Conservation (phyloP, 1,140 invertebrate species). For the Nilaparvata lugens region DNA sequence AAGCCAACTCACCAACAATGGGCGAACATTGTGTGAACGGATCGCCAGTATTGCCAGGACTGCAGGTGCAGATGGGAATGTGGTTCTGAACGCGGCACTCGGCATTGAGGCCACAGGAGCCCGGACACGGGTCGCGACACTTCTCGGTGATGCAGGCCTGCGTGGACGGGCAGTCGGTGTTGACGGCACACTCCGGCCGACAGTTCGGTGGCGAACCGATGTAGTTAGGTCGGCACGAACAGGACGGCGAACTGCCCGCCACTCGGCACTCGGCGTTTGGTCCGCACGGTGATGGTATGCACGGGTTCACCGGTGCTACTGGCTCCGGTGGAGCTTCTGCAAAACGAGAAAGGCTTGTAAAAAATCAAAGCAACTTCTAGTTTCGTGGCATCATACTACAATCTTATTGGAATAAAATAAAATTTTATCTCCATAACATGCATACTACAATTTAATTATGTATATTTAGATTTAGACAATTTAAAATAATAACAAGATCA, state of each 20-base stretch:
- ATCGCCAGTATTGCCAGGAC: slow-evolving; percentile 50
- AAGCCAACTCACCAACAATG: slow-evolving; percentile 25
- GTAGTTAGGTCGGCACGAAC: slow-evolving; percentile 45
- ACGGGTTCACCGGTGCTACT: slow-evolving; percentile 23
- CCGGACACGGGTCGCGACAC: slow-evolving; percentile 58
- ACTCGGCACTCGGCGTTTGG: slow-evolving; percentile 38
- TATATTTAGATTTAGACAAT: no score
- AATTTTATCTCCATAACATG: no score
- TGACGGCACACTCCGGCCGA: slow-evolving; percentile 45
- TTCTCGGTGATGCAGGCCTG: slow-evolving; percentile 50
- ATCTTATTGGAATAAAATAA: no score
- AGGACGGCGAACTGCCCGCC: slow-evolving; percentile 43
- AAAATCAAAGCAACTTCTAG: no score
- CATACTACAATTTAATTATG: no score
- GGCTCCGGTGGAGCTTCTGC: slow-evolving; percentile 7
- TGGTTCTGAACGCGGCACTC: slow-evolving; percentile 67
- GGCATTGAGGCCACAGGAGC: slow-evolving; percentile 57
- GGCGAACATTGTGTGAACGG: slow-evolving; percentile 42
- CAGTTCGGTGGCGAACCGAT: slow-evolving; percentile 46
- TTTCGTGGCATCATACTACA: no score
- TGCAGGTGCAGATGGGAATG: slow-evolving; percentile 60
- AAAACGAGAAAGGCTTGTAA: no score
- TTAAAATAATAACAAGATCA: no score
- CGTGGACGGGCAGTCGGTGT: slow-evolving; percentile 42
- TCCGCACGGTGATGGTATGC: slow-evolving; percentile 38